Evolutionary conservation across 2,113 vertebrate species (phyloP).

Genomic region (Thermophis baileyi): DNA sequence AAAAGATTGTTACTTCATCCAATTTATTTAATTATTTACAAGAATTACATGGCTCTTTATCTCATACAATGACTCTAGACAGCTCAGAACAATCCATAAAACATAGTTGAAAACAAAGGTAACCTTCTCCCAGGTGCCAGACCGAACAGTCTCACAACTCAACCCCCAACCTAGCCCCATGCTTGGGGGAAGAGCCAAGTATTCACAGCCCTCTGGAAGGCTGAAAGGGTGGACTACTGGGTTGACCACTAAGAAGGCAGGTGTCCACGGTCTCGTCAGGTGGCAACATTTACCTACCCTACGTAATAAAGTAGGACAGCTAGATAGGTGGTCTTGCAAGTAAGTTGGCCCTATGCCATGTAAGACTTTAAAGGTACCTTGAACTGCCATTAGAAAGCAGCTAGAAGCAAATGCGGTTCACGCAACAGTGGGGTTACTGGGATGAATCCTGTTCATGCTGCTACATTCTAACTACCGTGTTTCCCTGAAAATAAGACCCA

Average conservation of each 20-base stretch:
- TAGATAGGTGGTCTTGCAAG: background rate
- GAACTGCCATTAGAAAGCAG: background rate
- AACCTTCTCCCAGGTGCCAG: background rate
- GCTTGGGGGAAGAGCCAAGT: background rate
- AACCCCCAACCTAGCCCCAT: background rate
- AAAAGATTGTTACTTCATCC: background rate
- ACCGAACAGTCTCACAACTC: background rate
- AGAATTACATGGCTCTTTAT: background rate
- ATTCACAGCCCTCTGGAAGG: background rate
- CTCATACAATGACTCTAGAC: background rate
- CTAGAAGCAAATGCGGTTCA: background rate
- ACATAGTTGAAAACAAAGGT: background rate
- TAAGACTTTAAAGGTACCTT: background rate
- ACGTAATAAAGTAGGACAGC: background rate
- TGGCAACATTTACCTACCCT: background rate
- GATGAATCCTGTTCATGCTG: background rate
- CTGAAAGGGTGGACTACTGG: background rate
- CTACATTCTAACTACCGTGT: background rate
- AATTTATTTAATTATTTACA: background rate
- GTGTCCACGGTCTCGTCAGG: background rate
- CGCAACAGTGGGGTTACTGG: background rate
- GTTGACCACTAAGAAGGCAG: background rate
- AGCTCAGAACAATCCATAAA: background rate
- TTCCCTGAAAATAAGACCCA: too few species aligned
- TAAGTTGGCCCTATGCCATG: background rate